A percentile compares a stretch with the other conserved stretches of the same genome.
Conservation (phyloP, 2,113 vertebrate species). For the Morone chrysops region DNA sequence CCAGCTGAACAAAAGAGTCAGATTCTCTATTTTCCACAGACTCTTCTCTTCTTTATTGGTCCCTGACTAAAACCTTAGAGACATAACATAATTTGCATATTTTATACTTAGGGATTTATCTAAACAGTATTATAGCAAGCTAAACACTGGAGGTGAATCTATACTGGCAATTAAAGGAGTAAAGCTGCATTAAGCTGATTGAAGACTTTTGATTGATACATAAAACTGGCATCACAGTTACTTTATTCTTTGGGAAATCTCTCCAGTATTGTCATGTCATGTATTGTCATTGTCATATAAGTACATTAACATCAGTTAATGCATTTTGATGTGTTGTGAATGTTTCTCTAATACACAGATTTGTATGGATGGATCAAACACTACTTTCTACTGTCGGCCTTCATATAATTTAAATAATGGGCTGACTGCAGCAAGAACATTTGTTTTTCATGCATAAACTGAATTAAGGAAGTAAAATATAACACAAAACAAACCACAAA, state of each 20-base stretch:
- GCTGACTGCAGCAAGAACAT: not conserved
- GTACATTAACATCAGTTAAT: conserved; percentile 40
- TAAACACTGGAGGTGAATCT: conserved; percentile 63
- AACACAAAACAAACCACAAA: not conserved
- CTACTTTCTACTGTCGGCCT: not conserved
- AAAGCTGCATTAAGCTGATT: conserved; percentile 67
- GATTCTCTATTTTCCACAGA: conserved; percentile 29
- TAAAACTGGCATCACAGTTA: conserved; percentile 44
- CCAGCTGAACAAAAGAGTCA: conserved; percentile 54
- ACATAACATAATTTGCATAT: conserved; percentile 67
- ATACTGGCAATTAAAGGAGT: conserved; percentile 68
- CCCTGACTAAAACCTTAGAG: conserved; percentile 50
- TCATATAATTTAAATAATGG: not conserved
- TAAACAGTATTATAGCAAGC: conserved; percentile 59
- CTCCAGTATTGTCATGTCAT: not conserved
- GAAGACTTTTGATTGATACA: conserved; percentile 68
- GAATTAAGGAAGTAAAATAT: conserved; percentile 12
- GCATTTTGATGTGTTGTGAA: not conserved
- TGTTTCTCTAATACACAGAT: not conserved
- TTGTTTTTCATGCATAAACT: not conserved
- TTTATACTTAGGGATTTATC: conserved; percentile 59
- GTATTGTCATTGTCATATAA: not conserved
- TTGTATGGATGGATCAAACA: not conserved
- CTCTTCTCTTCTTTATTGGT: conserved; percentile 37
- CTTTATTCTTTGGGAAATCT: conserved; percentile 48